A percentile compares a stretch with the other conserved stretches of the same genome.
Conservation (phyloP, 2,888 invertebrate species). For the Ophioninae sp. region DNA sequence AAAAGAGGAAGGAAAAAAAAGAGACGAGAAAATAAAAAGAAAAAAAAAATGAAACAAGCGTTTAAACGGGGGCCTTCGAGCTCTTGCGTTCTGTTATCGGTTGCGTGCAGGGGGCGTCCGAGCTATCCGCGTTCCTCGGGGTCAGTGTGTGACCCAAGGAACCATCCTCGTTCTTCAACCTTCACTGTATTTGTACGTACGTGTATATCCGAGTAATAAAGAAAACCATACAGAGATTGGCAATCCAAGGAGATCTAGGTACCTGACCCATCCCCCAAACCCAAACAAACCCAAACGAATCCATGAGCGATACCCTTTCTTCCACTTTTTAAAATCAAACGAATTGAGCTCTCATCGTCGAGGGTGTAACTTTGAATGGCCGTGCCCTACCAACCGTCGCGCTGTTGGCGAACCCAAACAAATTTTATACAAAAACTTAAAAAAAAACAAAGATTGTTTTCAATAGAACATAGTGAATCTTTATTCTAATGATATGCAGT, state of each 20-base stretch:
- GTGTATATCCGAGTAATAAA: slow-evolving; percentile 34
- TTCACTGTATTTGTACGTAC: slow-evolving; percentile 46
- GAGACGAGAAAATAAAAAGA: slow-evolving; percentile 4
- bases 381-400: no score
- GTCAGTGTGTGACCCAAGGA: slow-evolving; percentile 60
- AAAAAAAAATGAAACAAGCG: slow-evolving; percentile 24
- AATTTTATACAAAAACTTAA: no score
- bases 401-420: no score
- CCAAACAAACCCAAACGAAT: no score
- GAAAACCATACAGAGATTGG: slow-evolving; percentile 30
- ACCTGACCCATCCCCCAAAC: no score
- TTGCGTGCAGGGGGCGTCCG: slow-evolving; percentile 79
- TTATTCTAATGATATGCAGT: no score
- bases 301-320: background rate
- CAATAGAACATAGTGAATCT: no score
- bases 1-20: background rate
- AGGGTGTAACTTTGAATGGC: no score
- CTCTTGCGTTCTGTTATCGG: slow-evolving; percentile 74
- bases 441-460: no score
- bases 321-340: background rate
- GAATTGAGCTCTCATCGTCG: no score
- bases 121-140: slow-evolving; percentile 73
- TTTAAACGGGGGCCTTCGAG: slow-evolving; percentile 65
- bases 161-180: slow-evolving; percentile 46
- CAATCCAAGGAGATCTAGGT: slow-evolving; percentile 10